phyloP scores from a whole-genome alignment of 2,888 invertebrate genomes.

The Melipona bicolor region DNA sequence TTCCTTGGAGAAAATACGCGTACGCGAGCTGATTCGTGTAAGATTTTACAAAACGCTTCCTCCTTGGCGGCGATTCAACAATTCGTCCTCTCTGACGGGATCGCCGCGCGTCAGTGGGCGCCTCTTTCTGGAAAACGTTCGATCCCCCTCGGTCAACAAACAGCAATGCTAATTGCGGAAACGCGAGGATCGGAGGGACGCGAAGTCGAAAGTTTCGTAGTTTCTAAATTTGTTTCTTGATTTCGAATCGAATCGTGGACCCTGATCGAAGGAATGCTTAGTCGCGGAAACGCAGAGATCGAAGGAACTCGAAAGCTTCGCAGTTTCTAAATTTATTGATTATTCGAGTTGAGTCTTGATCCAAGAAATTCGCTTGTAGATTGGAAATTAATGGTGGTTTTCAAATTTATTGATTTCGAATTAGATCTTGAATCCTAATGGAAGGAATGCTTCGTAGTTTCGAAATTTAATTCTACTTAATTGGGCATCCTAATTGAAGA shows the following conservation, averaged over 20 bases:
- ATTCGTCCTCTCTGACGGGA: constrained; percentile 9
- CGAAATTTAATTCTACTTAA: no score
- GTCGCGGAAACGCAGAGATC: no score
- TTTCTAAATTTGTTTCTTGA: background rate
- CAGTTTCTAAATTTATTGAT: background rate
- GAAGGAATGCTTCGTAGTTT: no score
- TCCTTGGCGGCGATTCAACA: constrained; percentile 30
- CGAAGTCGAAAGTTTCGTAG: background rate
- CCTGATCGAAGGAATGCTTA: background rate
- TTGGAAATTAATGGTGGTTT: no score
- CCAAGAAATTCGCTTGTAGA: no score
- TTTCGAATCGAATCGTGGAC: background rate
- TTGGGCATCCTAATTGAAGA: no score
- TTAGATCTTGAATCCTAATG: no score
- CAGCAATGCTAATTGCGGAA: constrained; percentile 29
- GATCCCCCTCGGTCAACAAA: constrained; percentile 24
- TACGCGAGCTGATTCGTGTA: background rate
- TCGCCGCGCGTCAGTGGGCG: background rate
- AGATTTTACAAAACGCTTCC: constrained; percentile 26
- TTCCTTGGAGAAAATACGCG: background rate
- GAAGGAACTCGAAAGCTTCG: no score
- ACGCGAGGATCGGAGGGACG: background rate
- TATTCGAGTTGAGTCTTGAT: background rate
- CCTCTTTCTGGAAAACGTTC: constrained; percentile 1
- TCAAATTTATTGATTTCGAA: no score